Conservation (phyloP, 2,797 vertebrate species). For the Sebastes minor region DNA sequence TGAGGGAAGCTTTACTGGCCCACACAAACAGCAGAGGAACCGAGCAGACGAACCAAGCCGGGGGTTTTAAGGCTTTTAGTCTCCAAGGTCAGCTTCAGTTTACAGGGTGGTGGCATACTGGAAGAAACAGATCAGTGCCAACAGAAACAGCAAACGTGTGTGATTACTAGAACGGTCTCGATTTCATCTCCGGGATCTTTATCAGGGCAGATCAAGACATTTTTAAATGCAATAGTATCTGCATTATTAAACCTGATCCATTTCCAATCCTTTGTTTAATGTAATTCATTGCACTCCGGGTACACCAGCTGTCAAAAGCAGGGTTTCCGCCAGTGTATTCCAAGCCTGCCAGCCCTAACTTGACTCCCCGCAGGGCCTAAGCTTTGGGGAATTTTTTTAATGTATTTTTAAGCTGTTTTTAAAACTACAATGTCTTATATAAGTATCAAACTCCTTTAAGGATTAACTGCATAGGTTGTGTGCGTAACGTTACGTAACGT, state of each 20-base stretch:
- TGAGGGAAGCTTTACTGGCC: slow-evolving; percentile 66
- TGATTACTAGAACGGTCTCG: slow-evolving; percentile 17
- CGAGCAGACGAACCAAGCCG: slow-evolving; percentile 19
- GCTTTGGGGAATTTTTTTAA: not conserved
- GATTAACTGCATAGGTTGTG: not conserved
- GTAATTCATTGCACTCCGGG: not conserved
- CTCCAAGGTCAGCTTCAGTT: slow-evolving; percentile 37
- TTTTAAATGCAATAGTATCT: slow-evolving; percentile 1
- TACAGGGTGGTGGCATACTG: slow-evolving; percentile 35
- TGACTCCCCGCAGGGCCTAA: not conserved
- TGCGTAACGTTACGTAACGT: no score
- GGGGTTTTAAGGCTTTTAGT: slow-evolving; percentile 35
- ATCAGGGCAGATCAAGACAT: not conserved
- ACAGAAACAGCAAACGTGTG: slow-evolving; percentile 25
- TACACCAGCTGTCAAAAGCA: not conserved
- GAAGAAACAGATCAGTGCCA: slow-evolving; percentile 9
- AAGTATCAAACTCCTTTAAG: not conserved
- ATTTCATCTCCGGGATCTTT: slow-evolving; percentile 8
- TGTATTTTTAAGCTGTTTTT: not conserved
- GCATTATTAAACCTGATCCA: not conserved
- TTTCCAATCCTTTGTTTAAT: not conserved
- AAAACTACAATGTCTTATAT: not conserved
- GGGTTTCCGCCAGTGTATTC: not conserved
- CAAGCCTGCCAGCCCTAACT: no score
- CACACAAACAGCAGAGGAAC: slow-evolving; percentile 67